Conservation (phyloP, 2,888 invertebrate species). For the Molorchus minor region DNA sequence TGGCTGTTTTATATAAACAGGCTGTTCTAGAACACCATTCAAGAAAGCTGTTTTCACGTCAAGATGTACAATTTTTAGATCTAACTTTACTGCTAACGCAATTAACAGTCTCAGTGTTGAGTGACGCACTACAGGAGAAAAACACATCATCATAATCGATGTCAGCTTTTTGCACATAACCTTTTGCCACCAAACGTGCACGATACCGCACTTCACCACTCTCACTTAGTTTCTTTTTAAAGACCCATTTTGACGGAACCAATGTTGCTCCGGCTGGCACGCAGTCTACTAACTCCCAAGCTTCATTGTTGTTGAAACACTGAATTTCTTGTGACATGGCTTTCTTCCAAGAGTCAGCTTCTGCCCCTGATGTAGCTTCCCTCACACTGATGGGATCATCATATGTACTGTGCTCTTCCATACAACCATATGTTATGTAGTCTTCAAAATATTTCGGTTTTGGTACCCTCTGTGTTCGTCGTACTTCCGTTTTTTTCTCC, state of each 20-base stretch:
- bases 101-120: too few species aligned
- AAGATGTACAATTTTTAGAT: constrained; percentile 34
- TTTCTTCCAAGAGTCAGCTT: constrained; percentile 38
- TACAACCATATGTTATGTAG: not conserved
- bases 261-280: constrained; percentile 21
- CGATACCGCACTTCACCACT: constrained; percentile 32
- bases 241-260: not conserved
- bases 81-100: constrained; percentile 35
- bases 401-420: not conserved
- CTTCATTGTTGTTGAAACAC: constrained; percentile 46
- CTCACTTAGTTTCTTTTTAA: constrained; percentile 9
- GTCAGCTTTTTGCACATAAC: too few species aligned
- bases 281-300: constrained; percentile 44
- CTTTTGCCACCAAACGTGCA: too few species aligned
- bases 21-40: constrained; percentile 38
- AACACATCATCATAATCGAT: too few species aligned
- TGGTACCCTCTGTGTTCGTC: constrained; percentile 13
- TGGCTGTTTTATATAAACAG: constrained; percentile 35
- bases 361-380: constrained; percentile 42
- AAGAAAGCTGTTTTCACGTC: constrained; percentile 44
- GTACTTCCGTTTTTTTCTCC: too few species aligned
- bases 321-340: constrained; percentile 49
- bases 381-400: not conserved
- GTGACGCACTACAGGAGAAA: constrained; percentile 43
- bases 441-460: not conserved